phyloP scores from a whole-genome alignment of 2,888 invertebrate genomes.

The Noctua pronuba region DNA sequence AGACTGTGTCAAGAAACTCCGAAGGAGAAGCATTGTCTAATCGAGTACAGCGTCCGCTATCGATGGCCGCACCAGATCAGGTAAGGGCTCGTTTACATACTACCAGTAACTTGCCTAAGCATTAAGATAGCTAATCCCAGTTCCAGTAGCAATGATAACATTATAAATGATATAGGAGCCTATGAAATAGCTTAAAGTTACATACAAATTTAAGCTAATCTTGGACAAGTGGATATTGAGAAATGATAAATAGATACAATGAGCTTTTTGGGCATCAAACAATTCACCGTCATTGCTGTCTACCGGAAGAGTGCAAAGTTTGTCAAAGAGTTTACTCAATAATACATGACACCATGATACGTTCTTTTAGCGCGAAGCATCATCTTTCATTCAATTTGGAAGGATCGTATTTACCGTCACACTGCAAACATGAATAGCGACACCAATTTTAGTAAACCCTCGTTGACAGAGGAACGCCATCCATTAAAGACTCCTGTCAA shows the following conservation, averaged over 20 bases:
- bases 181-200: neutral
- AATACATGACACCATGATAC: neutral
- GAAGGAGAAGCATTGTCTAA: conserved; percentile 73
- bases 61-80: conserved; percentile 77
- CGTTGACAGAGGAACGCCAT: neutral
- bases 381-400: conserved; percentile 5
- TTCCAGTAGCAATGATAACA: neutral
- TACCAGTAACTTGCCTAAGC: conserved; percentile 9
- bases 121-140: neutral
- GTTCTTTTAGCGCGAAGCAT: neutral
- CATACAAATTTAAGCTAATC: neutral
- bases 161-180: neutral
- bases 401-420: neutral
- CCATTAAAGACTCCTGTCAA: neutral
- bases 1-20: conserved; percentile 70
- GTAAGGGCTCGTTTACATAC: conserved; percentile 62
- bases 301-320: neutral
- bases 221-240: neutral
- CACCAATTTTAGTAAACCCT: conserved; percentile 5
- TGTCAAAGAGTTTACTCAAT: neutral
- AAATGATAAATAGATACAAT: neutral
- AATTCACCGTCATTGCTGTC: neutral
- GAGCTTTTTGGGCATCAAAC: neutral
- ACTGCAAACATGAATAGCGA: neutral
- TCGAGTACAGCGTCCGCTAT: conserved; percentile 72